phyloP scores from a whole-genome alignment of 2,113 vertebrate genomes.

The Hypanus sabinus region DNA sequence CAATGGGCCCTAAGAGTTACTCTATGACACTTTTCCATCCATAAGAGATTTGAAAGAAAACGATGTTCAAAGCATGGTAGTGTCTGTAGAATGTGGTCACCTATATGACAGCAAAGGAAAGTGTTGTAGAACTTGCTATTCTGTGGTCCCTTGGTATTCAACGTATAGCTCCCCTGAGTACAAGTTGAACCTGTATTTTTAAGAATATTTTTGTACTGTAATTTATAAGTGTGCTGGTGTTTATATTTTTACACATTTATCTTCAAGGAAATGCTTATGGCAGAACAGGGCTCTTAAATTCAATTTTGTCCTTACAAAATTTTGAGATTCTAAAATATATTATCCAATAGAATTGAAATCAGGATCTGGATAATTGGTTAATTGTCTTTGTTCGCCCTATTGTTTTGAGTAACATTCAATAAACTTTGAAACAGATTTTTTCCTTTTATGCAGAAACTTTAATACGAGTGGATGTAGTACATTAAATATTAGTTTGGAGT shows the following conservation, averaged over 20 bases:
- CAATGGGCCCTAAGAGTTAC: conserved; percentile 36
- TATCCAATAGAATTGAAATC: not conserved
- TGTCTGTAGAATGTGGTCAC: conserved; percentile 27
- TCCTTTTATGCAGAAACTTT: not conserved
- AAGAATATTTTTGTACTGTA: conserved; percentile 20
- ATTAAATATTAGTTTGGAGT: not conserved
- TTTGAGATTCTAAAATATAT: not conserved
- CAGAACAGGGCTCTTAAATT: conserved; percentile 37
- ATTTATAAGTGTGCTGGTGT: conserved; percentile 25
- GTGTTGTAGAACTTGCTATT: conserved; percentile 51
- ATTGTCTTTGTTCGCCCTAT: not conserved
- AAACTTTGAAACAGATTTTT: conserved; percentile 13
- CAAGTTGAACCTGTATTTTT: conserved; percentile 33
- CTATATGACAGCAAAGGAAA: conserved; percentile 27
- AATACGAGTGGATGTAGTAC: not conserved
- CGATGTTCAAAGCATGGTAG: conserved; percentile 27
- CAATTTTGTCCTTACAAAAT: conserved; percentile 13
- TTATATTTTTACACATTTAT: conserved; percentile 28
- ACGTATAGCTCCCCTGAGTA: conserved; percentile 60
- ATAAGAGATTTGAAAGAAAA: conserved; percentile 35
- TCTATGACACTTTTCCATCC: conserved; percentile 35
- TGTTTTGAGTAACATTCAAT: not conserved
- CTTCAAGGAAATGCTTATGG: not conserved
- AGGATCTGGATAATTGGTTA: conserved; percentile 3
- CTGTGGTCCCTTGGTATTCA: conserved; percentile 51